Evolutionary conservation across 2,888 invertebrate genomes (phyloP).

Genomic region (Drosophila lacicola): DNA sequence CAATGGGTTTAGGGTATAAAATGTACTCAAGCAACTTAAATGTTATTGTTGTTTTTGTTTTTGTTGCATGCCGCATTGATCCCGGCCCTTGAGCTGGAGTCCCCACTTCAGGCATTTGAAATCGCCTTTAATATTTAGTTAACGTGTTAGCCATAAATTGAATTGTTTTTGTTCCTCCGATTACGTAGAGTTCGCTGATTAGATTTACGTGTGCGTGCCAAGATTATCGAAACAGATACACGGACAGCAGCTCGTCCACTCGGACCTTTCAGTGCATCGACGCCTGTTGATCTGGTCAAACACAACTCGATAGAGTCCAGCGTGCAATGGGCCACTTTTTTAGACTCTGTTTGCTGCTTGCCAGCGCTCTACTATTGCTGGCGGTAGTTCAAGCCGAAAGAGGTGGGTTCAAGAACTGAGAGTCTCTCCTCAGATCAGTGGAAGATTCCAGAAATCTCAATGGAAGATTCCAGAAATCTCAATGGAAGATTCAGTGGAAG

Average conservation of each 20-base stretch:
- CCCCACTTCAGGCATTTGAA: slow-evolving; percentile 29
- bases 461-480: too few species aligned
- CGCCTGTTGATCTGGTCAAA: slow-evolving; percentile 40
- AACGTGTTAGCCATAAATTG: slow-evolving; percentile 36
- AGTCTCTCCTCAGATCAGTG: background rate
- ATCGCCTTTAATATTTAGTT: slow-evolving; percentile 5
- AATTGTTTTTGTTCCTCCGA: slow-evolving; percentile 61
- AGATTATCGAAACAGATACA: slow-evolving; percentile 20
- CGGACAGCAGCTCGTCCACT: slow-evolving; percentile 1
- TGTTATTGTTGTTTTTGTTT: slow-evolving; percentile 1
- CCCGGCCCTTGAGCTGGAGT: background rate
- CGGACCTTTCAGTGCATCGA: slow-evolving; percentile 50
- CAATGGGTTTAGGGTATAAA: background rate
- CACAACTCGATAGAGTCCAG: slow-evolving; percentile 13
- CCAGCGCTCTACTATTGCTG: slow-evolving; percentile 22
- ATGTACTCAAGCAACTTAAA: background rate
- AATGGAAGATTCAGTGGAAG: too few species aligned
- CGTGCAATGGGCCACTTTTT: slow-evolving; percentile 38
- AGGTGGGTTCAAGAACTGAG: slow-evolving; percentile 34
- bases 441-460: background rate
- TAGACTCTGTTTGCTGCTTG: slow-evolving; percentile 21
- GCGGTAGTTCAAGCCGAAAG: slow-evolving; percentile 32
- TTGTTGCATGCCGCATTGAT: slow-evolving; percentile 17
- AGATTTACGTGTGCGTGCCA: slow-evolving; percentile 47
- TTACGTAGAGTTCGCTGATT: slow-evolving; percentile 55